phyloP scores from a whole-genome alignment of 2,797 vertebrate genomes.

The Eulemur coronatus region DNA sequence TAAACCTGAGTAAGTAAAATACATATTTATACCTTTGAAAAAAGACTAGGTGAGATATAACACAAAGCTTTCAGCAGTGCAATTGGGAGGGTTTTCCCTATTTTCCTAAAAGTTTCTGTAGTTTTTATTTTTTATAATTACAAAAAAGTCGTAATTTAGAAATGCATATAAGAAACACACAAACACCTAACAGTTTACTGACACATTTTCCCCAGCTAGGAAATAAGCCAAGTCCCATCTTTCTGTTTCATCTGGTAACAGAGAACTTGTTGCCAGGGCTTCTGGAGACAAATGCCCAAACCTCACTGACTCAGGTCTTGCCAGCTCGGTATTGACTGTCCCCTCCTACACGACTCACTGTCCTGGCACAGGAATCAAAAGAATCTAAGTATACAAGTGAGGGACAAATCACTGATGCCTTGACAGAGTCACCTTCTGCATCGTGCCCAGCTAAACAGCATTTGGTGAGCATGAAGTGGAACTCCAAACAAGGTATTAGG shows the following conservation, averaged over 20 bases:
- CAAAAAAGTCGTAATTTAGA: neutral
- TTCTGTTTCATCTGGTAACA: neutral
- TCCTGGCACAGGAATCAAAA: neutral
- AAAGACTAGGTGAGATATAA: neutral
- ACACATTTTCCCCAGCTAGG: neutral
- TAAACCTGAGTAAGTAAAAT: neutral
- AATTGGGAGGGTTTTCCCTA: neutral
- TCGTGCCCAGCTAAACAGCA: neutral
- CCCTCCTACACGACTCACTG: neutral
- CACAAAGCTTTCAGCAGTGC: neutral
- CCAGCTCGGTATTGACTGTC: neutral
- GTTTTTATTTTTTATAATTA: conserved; percentile 45
- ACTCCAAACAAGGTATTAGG: neutral
- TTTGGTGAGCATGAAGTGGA: neutral
- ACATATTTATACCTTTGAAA: neutral
- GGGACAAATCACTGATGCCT: neutral
- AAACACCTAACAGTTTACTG: neutral
- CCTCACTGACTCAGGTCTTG: neutral
- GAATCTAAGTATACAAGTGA: neutral
- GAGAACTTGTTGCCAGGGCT: neutral
- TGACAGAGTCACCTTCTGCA: neutral
- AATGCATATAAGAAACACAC: neutral
- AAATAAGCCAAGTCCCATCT: neutral
- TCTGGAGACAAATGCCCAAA: neutral
- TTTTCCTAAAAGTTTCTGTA: neutral